These are phyloP conservation scores for Drosophila setosimentum DNA, from an alignment of 2,888 invertebrate species.

Conservation along the genomic window DNA sequence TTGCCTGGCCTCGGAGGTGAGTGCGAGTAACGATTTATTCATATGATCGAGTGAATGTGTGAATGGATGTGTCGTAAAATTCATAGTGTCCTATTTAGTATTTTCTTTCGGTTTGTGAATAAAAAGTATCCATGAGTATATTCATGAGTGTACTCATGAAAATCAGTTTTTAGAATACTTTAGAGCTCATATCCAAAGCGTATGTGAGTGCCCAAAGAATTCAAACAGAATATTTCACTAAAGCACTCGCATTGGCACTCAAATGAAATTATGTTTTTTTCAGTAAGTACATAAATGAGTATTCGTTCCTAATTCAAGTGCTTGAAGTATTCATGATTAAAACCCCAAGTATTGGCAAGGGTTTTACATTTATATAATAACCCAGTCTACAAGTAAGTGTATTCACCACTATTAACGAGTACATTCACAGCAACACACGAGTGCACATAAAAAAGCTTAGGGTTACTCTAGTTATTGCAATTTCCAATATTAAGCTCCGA, in stretches of 20 bases:
- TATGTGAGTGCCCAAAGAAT: background rate
- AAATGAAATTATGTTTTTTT: background rate
- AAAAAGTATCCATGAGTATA: background rate
- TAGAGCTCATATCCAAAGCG: background rate
- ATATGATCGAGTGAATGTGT: background rate
- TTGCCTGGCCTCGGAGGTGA: constrained; percentile 73
- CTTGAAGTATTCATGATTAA: background rate
- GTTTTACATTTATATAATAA: background rate
- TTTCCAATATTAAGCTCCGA: constrained; percentile 6
- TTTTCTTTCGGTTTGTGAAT: background rate
- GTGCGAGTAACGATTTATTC: constrained; percentile 27
- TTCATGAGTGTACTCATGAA: background rate
- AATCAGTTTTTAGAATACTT: background rate
- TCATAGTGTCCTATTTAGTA: background rate
- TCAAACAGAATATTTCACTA: background rate
- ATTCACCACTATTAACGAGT: background rate
- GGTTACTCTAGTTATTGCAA: constrained; percentile 6
- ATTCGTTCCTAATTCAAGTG: background rate
- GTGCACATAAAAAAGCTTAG: background rate
- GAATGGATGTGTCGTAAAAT: background rate
- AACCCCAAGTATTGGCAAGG: background rate
- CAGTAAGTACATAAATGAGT: background rate
- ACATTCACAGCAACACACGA: constrained; percentile 11
- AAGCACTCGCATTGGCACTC: background rate
- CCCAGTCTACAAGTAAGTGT: background rate